Evolutionary conservation across 2,888 invertebrate genomes (phyloP), one percentile per base, ranked within the genome.

Genomic region (Napeogenes inachia): DNA sequence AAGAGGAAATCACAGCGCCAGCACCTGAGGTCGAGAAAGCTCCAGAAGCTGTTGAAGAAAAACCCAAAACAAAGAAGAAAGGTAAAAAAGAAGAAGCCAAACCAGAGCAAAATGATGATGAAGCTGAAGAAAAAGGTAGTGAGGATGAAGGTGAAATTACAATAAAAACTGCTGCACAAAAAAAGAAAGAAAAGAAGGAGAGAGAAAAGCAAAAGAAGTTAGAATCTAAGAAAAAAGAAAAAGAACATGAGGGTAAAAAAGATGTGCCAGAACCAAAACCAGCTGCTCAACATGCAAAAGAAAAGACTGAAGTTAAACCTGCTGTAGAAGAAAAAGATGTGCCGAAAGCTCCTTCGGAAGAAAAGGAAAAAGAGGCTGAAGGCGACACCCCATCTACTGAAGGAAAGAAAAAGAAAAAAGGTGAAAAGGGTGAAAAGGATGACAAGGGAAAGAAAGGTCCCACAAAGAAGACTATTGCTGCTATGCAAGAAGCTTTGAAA

Each of bases 401-500:
- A 66, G 87, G 87, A 58, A 86, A 85, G 75, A 91, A 83, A 73
- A 92, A 92, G 75, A 88, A 88, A 69, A 87, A 87, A 60, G 84
- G 80, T 47, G 84, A 85, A 13, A 86, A 87, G 57, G 85, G 91
- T 57, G 92, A 93, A 45, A 91, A 92, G 68, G 92, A 92, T 68
- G 91, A 89, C 63, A 88, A 88, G 70, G 91, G 92, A 64, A 93
- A 92, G 73, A 92, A 92, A 77, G 96, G 96, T 13, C 96, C 97
- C 60, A 95, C 95, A 13, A 96, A 96, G 74, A 95, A 96, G 76
- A 94, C 95, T 64, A 94, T 98, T 68, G 96, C 95, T 65, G 96
- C 97, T 33, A 97, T 98, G 96, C 97, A 97, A 85, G 97, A 97
- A 82, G 95, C 96, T 21, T 90, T 97, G n/a, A 95, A 95, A 75